A percentile compares a stretch with the other conserved stretches of the same genome.
These are phyloP conservation scores for Micronisus gabar DNA, from an alignment of 2,113 vertebrate genomes.

Conservation along the genomic window DNA sequence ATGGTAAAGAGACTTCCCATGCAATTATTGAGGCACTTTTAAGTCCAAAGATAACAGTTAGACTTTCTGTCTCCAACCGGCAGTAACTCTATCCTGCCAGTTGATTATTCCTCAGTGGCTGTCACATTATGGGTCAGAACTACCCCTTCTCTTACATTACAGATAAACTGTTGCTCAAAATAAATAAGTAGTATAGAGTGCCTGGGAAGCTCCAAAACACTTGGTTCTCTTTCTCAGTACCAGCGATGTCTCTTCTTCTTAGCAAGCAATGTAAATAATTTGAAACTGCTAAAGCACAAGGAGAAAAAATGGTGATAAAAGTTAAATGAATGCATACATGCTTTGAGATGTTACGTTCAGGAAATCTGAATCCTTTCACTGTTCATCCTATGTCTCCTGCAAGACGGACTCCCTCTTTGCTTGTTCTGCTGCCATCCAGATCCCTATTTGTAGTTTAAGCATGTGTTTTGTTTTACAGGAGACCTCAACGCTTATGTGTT, in stretches of 20 bases:
- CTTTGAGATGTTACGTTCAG: neutral
- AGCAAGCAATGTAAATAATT: neutral
- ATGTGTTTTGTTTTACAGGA: neutral
- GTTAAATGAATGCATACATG: neutral
- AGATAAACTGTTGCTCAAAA: neutral
- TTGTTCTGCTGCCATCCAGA: neutral
- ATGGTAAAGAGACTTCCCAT: neutral
- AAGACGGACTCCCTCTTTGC: neutral
- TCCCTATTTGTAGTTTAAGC: neutral
- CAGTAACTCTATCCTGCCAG: neutral
- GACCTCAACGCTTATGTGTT: neutral
- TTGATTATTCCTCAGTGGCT: neutral
- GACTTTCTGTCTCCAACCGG: conserved; percentile 31
- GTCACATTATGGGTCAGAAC: neutral
- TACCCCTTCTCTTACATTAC: neutral
- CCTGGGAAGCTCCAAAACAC: neutral
- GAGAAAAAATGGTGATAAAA: neutral
- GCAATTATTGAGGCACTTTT: conserved; percentile 24
- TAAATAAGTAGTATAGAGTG: neutral
- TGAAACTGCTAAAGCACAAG: neutral
- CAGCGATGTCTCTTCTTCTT: neutral
- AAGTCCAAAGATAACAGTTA: conserved; percentile 35
- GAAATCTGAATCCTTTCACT: neutral
- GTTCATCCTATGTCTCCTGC: neutral
- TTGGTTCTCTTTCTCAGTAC: neutral